Evolutionary conservation across 2,113 vertebrate species (phyloP).

Genomic region (Corynorhinus townsendii): DNA sequence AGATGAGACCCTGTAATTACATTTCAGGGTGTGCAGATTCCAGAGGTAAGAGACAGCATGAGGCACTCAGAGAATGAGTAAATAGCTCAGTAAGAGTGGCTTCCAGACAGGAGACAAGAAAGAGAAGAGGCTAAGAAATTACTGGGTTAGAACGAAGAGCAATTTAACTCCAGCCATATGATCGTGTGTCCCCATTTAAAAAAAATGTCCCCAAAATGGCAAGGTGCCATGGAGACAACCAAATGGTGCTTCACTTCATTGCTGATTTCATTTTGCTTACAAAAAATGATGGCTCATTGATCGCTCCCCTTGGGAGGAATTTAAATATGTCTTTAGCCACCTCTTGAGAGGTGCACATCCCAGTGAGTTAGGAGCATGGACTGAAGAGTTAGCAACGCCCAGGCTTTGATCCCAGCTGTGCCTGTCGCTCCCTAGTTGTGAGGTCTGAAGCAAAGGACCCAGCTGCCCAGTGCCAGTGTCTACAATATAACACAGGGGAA

Average conservation of each 20-base stretch:
- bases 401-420: not conserved
- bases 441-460: not conserved
- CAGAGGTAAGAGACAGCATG: not conserved
- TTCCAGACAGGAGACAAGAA: not conserved
- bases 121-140: not conserved
- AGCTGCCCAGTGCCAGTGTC: not conserved
- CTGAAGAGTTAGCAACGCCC: not conserved
- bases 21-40: not conserved
- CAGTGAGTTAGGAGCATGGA: not conserved
- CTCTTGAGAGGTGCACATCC: not conserved
- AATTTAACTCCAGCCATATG: constrained; percentile 28
- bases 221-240: not conserved
- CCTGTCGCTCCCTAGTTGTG: not conserved
- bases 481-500: fast-evolving
- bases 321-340: not conserved
- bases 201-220: not conserved
- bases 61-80: not conserved
- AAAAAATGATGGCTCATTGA: not conserved
- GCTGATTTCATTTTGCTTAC: not conserved
- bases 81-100: not conserved
- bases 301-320: not conserved
- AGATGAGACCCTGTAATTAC: not conserved
- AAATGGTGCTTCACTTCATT: not conserved
- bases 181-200: not conserved
- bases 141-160: constrained; percentile 29